Conservation (phyloP, 2,113 vertebrate genomes). For the Aldabrachelys gigantea region DNA sequence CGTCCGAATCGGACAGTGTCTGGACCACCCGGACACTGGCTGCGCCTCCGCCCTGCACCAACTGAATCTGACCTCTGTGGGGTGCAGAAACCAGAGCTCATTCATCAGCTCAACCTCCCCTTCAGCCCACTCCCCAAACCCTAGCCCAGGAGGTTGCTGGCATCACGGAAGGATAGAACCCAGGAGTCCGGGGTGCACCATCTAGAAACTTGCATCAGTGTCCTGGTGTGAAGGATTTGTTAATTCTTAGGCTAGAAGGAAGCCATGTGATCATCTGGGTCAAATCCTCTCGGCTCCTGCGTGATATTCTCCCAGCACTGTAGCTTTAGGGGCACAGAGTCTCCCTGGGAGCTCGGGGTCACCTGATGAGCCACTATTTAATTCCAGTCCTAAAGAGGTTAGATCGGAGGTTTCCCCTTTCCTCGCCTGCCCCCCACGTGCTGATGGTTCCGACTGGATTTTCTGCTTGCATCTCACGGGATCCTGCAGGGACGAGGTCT, state of each 20-base stretch:
- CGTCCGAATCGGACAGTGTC: constrained; percentile 91
- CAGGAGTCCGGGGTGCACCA: no score
- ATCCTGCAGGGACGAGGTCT: background rate
- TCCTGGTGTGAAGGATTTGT: no score
- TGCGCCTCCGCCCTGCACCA: constrained; percentile 91
- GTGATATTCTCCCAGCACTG: background rate
- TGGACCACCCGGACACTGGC: constrained; percentile 91
- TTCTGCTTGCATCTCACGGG: background rate
- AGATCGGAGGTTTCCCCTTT: background rate
- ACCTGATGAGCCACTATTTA: no score
- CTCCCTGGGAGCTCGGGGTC: background rate
- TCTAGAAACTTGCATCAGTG: background rate
- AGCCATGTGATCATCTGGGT: no score
- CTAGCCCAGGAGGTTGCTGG: background rate
- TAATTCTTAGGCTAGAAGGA: no score
- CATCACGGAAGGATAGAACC: no score
- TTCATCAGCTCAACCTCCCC: no score
- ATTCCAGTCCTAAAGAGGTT: background rate
- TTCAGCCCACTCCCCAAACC: background rate
- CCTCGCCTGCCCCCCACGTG: no score
- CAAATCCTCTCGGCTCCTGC: background rate
- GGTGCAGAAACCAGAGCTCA: background rate
- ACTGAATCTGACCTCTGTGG: constrained; percentile 90
- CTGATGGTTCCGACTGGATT: background rate
- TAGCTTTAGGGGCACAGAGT: no score